Base-by-base conservation (phyloP, 64 coral and sea anemone genomes). In the Stylophora pistillata region DNA sequence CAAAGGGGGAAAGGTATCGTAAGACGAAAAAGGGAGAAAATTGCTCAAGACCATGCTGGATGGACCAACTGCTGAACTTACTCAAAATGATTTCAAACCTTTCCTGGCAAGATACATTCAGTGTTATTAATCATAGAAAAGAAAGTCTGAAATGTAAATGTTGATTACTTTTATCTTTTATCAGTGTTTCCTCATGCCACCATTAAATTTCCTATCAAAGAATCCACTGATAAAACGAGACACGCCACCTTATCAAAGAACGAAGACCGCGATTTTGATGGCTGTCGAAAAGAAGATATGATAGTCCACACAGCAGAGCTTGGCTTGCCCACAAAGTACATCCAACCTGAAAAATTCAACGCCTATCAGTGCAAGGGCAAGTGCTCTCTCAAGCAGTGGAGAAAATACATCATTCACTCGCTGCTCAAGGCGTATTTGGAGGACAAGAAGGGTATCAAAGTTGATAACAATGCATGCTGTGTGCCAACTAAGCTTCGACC, bases 231-330 rank as follows among this genome's bases (percentile, higher is more conserved):
- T 0, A 79, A 55, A 60, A 30, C 30, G 14, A 79, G 17, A 79
- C 77, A 56, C 2, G 55, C 59, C 0, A 58, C 6, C 2, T 0
- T 1, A 11, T 6, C 77, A 60, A 29, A 79, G 26, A 17, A 13
- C 12, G n/a, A 5, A 0, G 56, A 60, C 13, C 58, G 17, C 13
- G 18, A 82, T 32, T 28, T 7, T 60, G 26, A 81, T 59, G 28
- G 30, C 55, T 65, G 58, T 59, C 16, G 17, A 63, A 82, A 65
- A 59, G 59, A 31, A 30, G 58, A 82, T 59, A 65, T 82, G 58
- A 37, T 82, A 0, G 20, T 82, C 17, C 30, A 34, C 15, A 33
- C 78, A 18, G 9, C 5, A 18, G 30, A 64, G 5, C n/a, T 78
- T 25, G 25, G 30, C 33, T 10, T 15, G 15, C 13, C 17, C 5